Conservation (phyloP, 1,140 invertebrate species). For the honey bee (Apis mellifera) region DNA sequence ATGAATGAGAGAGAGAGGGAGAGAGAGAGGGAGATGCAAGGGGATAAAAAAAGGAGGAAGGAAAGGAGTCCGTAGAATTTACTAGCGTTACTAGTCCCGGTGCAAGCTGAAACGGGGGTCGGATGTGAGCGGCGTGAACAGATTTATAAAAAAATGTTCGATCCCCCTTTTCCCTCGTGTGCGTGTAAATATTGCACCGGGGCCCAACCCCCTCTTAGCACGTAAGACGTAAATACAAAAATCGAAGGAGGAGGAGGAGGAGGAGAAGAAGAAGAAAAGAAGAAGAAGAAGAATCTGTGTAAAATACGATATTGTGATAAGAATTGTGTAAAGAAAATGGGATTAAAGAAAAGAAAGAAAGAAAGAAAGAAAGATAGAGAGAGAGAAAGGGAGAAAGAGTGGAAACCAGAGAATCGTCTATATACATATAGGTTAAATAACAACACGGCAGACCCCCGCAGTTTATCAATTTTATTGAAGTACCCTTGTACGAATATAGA, state of each 20-base stretch:
- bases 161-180: slow-evolving; percentile 41
- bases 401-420: slow-evolving; percentile 51
- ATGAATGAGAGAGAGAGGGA: background rate
- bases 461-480: slow-evolving; percentile 71
- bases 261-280: no score
- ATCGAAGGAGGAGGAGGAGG: no score
- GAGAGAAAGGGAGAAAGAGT: slow-evolving; percentile 48
- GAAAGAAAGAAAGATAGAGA: slow-evolving; percentile 38
- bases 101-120: slow-evolving; percentile 56
- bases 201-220: slow-evolving; percentile 65
- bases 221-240: slow-evolving; percentile 67
- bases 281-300: slow-evolving; percentile 71
- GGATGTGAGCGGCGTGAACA: slow-evolving; percentile 45
- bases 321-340: slow-evolving; percentile 75
- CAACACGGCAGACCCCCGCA: slow-evolving; percentile 62
- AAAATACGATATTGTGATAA: slow-evolving; percentile 80
- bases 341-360: slow-evolving; percentile 45
- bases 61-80: slow-evolving; percentile 71
- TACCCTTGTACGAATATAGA: slow-evolving; percentile 77
- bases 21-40: slow-evolving; percentile 11
- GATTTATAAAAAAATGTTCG: slow-evolving; percentile 31
- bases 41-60: background rate
- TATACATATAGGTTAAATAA: slow-evolving; percentile 63
- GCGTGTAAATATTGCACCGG: slow-evolving; percentile 71
- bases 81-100: slow-evolving; percentile 75